Percentiles rank a stretch among this genome's conserved stretches.
phyloP scores from a whole-genome alignment of 1,140 invertebrate genomes.

The Diachasmimorpha longicaudata region DNA sequence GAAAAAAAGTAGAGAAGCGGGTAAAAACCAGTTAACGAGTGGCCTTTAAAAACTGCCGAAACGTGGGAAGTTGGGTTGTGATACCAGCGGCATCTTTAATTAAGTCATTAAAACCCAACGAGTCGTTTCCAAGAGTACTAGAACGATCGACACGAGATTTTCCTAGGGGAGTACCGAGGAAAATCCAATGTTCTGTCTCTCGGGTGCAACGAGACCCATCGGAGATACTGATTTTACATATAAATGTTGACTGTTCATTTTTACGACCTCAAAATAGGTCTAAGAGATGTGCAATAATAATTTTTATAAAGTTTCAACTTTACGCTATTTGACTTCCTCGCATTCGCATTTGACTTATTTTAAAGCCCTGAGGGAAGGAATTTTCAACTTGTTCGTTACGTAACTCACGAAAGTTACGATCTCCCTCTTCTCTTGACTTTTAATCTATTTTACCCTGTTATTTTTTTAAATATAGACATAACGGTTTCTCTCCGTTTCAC shows the following conservation, averaged over 20 bases:
- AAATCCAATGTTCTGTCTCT: not conserved
- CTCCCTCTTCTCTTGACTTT: too few relatives aligned
- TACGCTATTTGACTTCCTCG: too few relatives aligned
- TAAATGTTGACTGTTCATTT: not conserved
- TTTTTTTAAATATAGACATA: too few relatives aligned
- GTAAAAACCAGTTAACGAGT: not conserved
- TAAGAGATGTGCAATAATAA: not conserved
- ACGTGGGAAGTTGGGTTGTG: not conserved
- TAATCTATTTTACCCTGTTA: too few relatives aligned
- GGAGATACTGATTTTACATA: not conserved
- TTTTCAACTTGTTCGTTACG: too few relatives aligned
- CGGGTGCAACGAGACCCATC: not conserved
- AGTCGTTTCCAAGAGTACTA: not conserved
- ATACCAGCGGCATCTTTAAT: not conserved
- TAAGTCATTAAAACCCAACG: conserved; percentile 7
- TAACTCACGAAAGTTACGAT: too few relatives aligned
- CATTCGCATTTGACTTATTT: too few relatives aligned
- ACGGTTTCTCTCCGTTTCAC: too few relatives aligned
- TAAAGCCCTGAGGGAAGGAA: too few relatives aligned
- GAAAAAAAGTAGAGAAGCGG: not conserved
- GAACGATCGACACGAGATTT: not conserved
- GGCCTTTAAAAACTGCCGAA: not conserved
- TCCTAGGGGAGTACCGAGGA: not conserved
- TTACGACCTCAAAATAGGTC: not conserved
- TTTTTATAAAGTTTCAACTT: not conserved